phyloP scores from a whole-genome alignment of 1,140 invertebrate genomes.

The Achroia grisella region DNA sequence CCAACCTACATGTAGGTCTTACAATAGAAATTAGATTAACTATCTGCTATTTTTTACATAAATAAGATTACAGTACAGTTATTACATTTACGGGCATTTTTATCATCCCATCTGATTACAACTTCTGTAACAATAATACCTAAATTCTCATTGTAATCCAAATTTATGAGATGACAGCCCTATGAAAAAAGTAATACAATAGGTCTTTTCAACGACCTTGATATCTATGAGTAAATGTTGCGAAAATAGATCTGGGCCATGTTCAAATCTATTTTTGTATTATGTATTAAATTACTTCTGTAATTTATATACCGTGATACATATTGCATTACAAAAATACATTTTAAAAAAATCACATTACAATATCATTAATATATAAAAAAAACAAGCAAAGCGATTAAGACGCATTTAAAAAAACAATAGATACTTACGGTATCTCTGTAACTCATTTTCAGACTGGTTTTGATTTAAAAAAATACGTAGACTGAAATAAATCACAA shows the following conservation, averaged over 20 bases:
- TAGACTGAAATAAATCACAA: neutral
- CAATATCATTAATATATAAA: constrained; percentile 1
- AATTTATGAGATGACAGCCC: too few species aligned
- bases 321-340: neutral
- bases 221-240: constrained; percentile 19
- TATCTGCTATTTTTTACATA: too few species aligned
- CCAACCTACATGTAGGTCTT: too few species aligned
- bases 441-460: constrained; percentile 50
- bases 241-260: constrained; percentile 20
- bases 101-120: too few species aligned
- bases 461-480: neutral
- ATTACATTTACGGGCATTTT: too few species aligned
- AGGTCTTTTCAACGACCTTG: constrained; percentile 14
- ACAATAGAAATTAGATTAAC: too few species aligned
- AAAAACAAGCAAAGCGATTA: neutral
- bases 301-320: neutral
- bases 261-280: constrained; percentile 10
- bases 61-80: too few species aligned
- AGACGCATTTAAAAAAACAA: too few species aligned
- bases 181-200: too few species aligned
- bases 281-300: neutral
- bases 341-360: too few species aligned
- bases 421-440: constrained; percentile 53
- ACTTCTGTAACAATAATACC: too few species aligned
- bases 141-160: too few species aligned